Evolutionary conservation across 1,140 invertebrate species (phyloP), one percentile per base, ranked within the genome.

Genomic region (Goniozus legneri): DNA sequence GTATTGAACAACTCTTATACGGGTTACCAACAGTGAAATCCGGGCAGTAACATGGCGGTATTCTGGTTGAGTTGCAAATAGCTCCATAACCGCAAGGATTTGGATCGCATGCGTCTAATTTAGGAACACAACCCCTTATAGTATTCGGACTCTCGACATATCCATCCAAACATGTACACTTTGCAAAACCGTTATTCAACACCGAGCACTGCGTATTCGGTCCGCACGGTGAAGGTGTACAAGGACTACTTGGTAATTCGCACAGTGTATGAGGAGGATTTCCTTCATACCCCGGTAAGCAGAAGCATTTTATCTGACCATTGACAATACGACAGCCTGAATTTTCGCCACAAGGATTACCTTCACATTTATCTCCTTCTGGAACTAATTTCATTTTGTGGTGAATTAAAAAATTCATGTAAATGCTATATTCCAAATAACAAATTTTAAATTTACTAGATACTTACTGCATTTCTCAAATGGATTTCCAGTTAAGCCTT

Each of bases 391-490:
- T 43, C 40, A 36, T 48, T 18, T 40, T 15, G 3, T 27, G 24
- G 24, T 24, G 1, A 32, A 31, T 24, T 43, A 19, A 27, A 19
- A 32, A 42, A 33, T 42, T 1, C 1, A 3, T 30, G 13, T n/a
- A 38, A 21, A 12, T 24, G 8, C 0, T 14, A 44, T n/a, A 21
- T n/a, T n/a, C n/a, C n/a, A n/a, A n/a, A n/a, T n/a, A n/a, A n/a
- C n/a, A n/a, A n/a, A 27, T 27, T 4, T 27, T 27, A 10, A 10
- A 6, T 10, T 6, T 6, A 27, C 20, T 18, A 34, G 45, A 57
- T 65, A 91, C 88, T 81, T 83, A 93, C 90, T 91, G 79, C 91
- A 94, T 75, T 87, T 89, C 50, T 88, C 83, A 63, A 93, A 94
- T 10, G 92, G 92, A 81, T 93, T 92, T 72, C 92, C 91, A 8